These are phyloP conservation scores for Nymphalis urticae DNA, from an alignment of 2,888 invertebrate species.

Conservation along the genomic window DNA sequence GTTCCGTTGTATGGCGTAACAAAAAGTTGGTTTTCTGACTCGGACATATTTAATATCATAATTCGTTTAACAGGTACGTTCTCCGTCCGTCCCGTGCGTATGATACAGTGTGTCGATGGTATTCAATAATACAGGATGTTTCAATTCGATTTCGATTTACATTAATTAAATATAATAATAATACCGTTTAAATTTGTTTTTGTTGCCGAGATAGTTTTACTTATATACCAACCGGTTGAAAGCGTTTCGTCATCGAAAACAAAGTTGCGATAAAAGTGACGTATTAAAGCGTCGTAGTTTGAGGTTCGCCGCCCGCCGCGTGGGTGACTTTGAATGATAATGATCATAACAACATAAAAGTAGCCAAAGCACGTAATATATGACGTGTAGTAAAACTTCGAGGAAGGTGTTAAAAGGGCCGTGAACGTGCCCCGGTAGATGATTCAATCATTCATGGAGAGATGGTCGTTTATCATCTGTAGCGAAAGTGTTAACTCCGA, in stretches of 20 bases:
- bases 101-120: conserved; percentile 4
- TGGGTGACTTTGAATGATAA: conserved; percentile 79
- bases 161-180: neutral
- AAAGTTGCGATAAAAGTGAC: neutral
- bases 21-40: conserved; percentile 60
- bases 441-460: conserved; percentile 80
- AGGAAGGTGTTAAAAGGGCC: conserved; percentile 77
- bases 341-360: conserved; percentile 79
- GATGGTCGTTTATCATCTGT: conserved; percentile 78
- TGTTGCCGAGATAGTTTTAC: neutral
- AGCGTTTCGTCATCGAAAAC: neutral
- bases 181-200: neutral
- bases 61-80: conserved; percentile 62
- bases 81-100: neutral
- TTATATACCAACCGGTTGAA: neutral
- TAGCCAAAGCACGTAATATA: conserved; percentile 75
- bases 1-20: conserved; percentile 57
- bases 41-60: conserved; percentile 65
- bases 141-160: neutral
- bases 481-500: conserved; percentile 68
- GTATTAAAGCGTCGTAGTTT: conserved; percentile 34
- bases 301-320: conserved; percentile 54
- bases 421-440: conserved; percentile 75
- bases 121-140: neutral
- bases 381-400: conserved; percentile 76